A percentile compares a stretch with the other conserved stretches of the same genome.
Conservation (phyloP, 2,888 invertebrate genomes). For the Lycophotia porphyrea region DNA sequence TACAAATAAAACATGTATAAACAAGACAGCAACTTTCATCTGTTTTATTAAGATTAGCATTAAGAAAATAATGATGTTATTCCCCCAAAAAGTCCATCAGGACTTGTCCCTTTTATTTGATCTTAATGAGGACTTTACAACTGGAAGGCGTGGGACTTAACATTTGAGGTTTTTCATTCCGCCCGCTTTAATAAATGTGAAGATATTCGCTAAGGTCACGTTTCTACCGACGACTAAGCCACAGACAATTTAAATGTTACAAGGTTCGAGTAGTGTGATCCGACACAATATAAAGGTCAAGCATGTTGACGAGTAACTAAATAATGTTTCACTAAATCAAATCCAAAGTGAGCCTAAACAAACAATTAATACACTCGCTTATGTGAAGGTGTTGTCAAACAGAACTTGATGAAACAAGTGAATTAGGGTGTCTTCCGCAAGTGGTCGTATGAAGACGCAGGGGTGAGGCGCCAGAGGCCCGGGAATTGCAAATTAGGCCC, state of each 20-base stretch:
- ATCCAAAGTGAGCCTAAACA: constrained; percentile 37
- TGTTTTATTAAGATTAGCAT: constrained; percentile 38
- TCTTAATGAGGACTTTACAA: constrained; percentile 28
- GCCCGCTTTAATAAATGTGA: constrained; percentile 2
- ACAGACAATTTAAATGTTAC: constrained; percentile 8
- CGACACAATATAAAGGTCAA: neutral
- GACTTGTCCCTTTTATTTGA: constrained; percentile 30
- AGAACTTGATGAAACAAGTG: constrained; percentile 67
- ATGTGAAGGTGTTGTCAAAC: constrained; percentile 58
- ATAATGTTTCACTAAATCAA: constrained; percentile 27
- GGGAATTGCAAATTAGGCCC: constrained; percentile 80
- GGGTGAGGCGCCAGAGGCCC: constrained; percentile 61
- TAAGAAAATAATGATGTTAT: constrained; percentile 39
- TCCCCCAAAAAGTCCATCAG: constrained; percentile 10
- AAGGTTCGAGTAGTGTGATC: neutral
- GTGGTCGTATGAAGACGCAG: constrained; percentile 74
- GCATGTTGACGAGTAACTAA: constrained; percentile 10
- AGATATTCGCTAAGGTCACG: constrained; percentile 23
- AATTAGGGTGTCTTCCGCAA: constrained; percentile 69
- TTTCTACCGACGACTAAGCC: neutral
- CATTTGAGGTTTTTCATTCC: constrained; percentile 27
- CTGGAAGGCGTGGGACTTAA: constrained; percentile 29
- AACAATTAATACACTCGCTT: constrained; percentile 51
- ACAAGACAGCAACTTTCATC: constrained; percentile 29
- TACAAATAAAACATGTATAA: constrained; percentile 48